Conservation (phyloP, 2,888 invertebrate genomes). For the Branchellion lobata region DNA sequence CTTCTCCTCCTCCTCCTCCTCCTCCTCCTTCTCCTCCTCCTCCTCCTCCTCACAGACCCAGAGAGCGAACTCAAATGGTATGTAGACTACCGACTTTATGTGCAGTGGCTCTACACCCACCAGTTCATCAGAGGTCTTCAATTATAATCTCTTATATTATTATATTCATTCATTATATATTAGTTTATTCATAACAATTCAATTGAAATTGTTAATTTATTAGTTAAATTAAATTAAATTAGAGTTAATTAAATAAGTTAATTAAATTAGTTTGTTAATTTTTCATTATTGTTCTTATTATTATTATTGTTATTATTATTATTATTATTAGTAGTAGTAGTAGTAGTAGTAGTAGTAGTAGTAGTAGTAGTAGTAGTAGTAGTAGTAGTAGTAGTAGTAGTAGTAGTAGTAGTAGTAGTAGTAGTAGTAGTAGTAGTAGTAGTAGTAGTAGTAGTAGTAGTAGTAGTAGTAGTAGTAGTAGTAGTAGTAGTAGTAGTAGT, state of each 20-base stretch:
- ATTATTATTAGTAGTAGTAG: conserved; percentile 27
- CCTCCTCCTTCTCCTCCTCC: too few relatives aligned
- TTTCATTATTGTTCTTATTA: neutral
- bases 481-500: conserved; percentile 45
- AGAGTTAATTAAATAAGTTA: neutral
- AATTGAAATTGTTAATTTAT: neutral
- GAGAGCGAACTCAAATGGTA: neutral
- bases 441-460: conserved; percentile 43
- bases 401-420: conserved; percentile 44
- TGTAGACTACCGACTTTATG: neutral
- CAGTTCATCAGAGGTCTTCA: neutral
- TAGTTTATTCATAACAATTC: neutral
- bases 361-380: conserved; percentile 43
- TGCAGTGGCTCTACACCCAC: neutral
- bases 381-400: conserved; percentile 45
- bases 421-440: conserved; percentile 42
- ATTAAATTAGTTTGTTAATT: neutral
- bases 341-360: conserved; percentile 39
- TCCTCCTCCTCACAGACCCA: neutral
- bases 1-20: too few relatives aligned
- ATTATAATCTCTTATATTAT: neutral
- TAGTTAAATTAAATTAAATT: too few relatives aligned
- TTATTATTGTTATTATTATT: conserved; percentile 24
- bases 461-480: conserved; percentile 44
- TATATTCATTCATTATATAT: neutral